Evolutionary conservation across 2,888 invertebrate species (phyloP), one percentile per base, ranked within the genome.

Genomic region (Agonopterix heracliana): DNA sequence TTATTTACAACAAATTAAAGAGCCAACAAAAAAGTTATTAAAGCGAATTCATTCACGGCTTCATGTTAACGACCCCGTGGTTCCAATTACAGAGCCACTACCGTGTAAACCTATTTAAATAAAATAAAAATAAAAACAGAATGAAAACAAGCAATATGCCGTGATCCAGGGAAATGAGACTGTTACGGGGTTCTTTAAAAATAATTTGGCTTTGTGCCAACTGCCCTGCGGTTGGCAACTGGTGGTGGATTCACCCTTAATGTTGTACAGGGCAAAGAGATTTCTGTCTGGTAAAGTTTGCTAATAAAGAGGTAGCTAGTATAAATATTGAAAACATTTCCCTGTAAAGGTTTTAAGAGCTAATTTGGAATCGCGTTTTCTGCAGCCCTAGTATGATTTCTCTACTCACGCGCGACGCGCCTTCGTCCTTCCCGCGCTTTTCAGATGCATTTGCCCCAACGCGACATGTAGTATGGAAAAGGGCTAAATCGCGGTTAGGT

Each of bases 171-270:
- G 57, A 70, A 82, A 81, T 76, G 72, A 74, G 73, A 66, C 67
- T 66, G 69, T 77, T 78, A 68, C 66, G 65, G 59, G 68, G 73
- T 78, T 76, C 77, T 84, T 84, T 82, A 71, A 78, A 84, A 85
- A 85, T 85, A 81, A 85, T 84, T 84, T 86, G 86, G 86, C 74
- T 50, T 53, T 49, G 51, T 48, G 82, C 86, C 87, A 87, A 70
- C 64, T 56, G 56, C 61, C 61, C 61, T 63, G 64, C 56, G 63
- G 59, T 62, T 79, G 63, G 83, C 85, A 85, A 86, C 85, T 84
- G 79, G 84, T 86, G 83, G 84, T 68, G 71, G 78, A 73, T 78
- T 78, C 71, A 68, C 74, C 74, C 69, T 13, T 72, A 78, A 78
- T 74, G 68, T 71, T 60, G 41, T 51, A 48, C 62, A 45, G 55